Base-by-base conservation (phyloP, 1,140 invertebrate species). In the Lepidurus arcticus region DNA sequence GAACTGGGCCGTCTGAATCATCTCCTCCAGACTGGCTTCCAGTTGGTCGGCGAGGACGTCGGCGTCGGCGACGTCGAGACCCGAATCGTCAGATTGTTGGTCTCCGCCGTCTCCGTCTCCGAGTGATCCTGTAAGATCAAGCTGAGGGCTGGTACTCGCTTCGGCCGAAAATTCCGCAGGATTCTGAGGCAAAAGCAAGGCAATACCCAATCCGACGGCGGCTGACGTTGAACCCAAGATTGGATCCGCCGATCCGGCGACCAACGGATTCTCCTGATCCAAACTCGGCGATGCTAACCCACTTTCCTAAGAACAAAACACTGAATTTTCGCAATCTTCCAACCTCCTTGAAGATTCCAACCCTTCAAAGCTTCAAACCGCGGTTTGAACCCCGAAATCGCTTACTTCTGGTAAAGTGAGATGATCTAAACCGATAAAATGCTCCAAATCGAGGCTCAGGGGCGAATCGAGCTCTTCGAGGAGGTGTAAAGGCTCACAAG, bases 1-100 rank as follows among this genome's bases (percentile, higher is more conserved):
- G 81, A 90, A 89, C 80, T 90, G 89, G 74, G 89, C 87, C 79
- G 89, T 89, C 83, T 90, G 89, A 85, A 90, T 89, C 90, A 90
- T 90, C 80, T 88, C 87, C 83, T 85, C 84, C 81, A 84, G 82
- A 88, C 85, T 44, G 85, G 82, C 81, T 87, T 79, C 80, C 43
- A 82, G 75, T 76, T 80, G 76, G 42, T 80, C 79, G 77, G 43
- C 73, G 77, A 78, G 26, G 26, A 44, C 73, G 75, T 81, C 81
- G 73, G 79, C 80, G 45, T 74, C 77, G 65, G 44, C 77, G 43
- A 42, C 75, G 24, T 13, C 9, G 42, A 47, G 75, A 26, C 21
- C 75, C 13, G 44, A 34, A 44, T 47, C 21, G 43, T 44, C 76
- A 42, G 65, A 76, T 42, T 76, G 65, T n/a, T 53, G 65, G 10